These are phyloP conservation scores for Plodia interpunctella DNA, from an alignment of 1,140 invertebrate species.

Conservation along the genomic window DNA sequence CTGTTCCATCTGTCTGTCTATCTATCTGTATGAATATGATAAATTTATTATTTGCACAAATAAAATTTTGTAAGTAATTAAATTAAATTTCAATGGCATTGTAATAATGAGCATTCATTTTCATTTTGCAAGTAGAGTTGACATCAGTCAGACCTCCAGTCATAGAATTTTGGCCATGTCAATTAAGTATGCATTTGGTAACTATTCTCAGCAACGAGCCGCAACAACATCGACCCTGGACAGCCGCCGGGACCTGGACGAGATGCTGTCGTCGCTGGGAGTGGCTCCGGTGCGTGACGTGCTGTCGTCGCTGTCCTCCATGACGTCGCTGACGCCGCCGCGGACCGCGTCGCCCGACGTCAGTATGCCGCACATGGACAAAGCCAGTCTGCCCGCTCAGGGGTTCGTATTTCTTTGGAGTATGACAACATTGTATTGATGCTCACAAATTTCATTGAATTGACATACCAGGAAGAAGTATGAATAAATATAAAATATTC, in stretches of 20 bases:
- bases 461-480: not conserved
- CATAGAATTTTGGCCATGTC: no score
- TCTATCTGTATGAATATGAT: no score
- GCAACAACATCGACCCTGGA: constrained; percentile 81
- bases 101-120: no score
- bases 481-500: not conserved
- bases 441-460: no score
- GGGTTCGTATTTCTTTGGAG: constrained; percentile 72
- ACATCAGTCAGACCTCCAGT: no score
- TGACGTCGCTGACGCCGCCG: constrained; percentile 87
- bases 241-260: constrained; percentile 87
- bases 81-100: no score
- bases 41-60: no score
- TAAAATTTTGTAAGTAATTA: no score
- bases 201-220: constrained; percentile 59
- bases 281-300: constrained; percentile 92
- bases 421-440: no score
- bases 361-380: constrained; percentile 83
- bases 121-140: no score
- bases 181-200: no score
- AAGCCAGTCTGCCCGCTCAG: constrained; percentile 74
- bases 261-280: constrained; percentile 89
- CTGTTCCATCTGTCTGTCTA: no score
- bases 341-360: constrained; percentile 88
- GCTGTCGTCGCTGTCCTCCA: constrained; percentile 88